phyloP scores from a whole-genome alignment of 2,797 vertebrate species.

The Crocodylus rhombifer region DNA sequence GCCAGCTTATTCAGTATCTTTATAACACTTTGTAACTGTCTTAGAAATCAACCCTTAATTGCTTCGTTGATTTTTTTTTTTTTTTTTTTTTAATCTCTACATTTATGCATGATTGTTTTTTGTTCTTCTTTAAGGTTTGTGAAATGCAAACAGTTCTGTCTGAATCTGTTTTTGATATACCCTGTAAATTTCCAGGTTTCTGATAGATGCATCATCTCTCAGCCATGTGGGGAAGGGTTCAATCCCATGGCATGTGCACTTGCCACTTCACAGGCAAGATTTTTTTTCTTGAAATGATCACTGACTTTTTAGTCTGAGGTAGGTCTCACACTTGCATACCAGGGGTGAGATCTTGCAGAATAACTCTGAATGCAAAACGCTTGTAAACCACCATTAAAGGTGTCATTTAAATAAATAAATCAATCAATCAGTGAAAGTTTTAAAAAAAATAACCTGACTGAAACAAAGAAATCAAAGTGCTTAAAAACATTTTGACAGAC shows the following conservation, averaged over 20 bases:
- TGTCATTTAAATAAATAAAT: neutral
- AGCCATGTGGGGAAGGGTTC: neutral
- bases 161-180: neutral
- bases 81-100: neutral
- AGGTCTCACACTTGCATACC: neutral
- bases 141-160: neutral
- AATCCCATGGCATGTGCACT: neutral
- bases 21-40: neutral
- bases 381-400: neutral
- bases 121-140: rapidly evolving
- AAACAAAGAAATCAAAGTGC: neutral
- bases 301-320: neutral
- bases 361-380: neutral
- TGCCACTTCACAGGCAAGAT: rapidly evolving
- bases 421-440: neutral
- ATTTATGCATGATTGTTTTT: neutral
- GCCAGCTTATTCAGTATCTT: neutral
- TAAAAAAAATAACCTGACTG: neutral
- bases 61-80: neutral
- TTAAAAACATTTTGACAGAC: neutral
- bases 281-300: rapidly evolving
- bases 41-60: rapidly evolving
- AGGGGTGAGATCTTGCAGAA: neutral
- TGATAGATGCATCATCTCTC: neutral
- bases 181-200: neutral